These are phyloP conservation scores for Drosophila helvetica DNA, from an alignment of 2,888 invertebrate genomes.

Conservation along the genomic window DNA sequence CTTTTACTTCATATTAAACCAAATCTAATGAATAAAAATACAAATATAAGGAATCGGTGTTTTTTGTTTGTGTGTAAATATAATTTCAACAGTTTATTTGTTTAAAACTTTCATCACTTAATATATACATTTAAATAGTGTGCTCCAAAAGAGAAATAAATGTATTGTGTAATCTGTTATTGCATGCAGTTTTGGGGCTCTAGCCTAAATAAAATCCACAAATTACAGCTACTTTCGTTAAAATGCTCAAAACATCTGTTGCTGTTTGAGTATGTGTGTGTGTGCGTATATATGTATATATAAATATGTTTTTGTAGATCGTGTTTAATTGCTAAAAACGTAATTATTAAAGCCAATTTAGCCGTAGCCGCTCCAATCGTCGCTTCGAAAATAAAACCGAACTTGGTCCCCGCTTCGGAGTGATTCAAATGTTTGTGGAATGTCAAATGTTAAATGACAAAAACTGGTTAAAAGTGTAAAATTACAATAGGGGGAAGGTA, in stretches of 20 bases:
- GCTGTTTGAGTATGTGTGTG: slow-evolving; percentile 32
- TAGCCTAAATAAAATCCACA: slow-evolving; percentile 58
- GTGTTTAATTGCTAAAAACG: slow-evolving; percentile 25
- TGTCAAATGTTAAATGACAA: slow-evolving; percentile 69
- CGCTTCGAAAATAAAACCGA: slow-evolving; percentile 23
- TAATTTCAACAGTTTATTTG: slow-evolving; percentile 59
- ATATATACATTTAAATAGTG: slow-evolving; percentile 56
- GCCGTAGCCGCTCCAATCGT: slow-evolving; percentile 34
- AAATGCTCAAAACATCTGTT: slow-evolving; percentile 33
- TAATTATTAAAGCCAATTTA: slow-evolving; percentile 30
- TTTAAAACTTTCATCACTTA: slow-evolving; percentile 53
- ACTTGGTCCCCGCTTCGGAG: slow-evolving; percentile 27
- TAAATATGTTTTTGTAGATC: slow-evolving; percentile 15
- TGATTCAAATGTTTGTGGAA: slow-evolving; percentile 53
- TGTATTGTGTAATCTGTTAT: slow-evolving; percentile 40
- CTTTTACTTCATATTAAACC: too few relatives aligned
- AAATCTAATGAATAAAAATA: slow-evolving; percentile 1
- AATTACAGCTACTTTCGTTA: slow-evolving; percentile 54
- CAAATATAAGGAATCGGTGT: background rate
- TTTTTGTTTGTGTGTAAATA: slow-evolving; percentile 37
- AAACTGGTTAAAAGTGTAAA: slow-evolving; percentile 6
- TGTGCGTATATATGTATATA: slow-evolving; percentile 33
- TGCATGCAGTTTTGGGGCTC: slow-evolving; percentile 38
- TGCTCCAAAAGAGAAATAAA: slow-evolving; percentile 52
- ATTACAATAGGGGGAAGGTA: background rate